Percentiles rank a stretch among this genome's conserved stretches.
Conservation (phyloP, 2,888 invertebrate species). For the Sepioteuthis lessoniana region DNA sequence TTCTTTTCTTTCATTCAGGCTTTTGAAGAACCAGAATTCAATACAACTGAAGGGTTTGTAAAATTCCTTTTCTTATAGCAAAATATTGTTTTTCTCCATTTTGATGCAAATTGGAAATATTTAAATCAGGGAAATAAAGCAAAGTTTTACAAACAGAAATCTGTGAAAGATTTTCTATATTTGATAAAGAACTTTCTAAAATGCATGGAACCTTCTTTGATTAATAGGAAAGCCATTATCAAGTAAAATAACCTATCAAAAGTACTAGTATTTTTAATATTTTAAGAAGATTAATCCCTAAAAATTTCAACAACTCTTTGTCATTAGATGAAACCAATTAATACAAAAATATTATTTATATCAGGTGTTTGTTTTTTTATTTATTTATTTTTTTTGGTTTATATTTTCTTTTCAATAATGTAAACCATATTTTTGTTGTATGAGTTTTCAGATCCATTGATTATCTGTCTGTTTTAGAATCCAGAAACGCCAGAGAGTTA, state of each 20-base stretch:
- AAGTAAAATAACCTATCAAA: too few species aligned
- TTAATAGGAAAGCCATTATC: too few species aligned
- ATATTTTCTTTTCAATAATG: not conserved
- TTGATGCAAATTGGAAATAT: not conserved
- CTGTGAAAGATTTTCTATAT: not conserved
- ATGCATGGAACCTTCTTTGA: too few species aligned
- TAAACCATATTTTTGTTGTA: not conserved
- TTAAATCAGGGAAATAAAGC: not conserved
- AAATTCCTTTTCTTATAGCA: not conserved
- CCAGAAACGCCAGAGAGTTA: slow-evolving; percentile 82
- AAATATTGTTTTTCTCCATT: not conserved
- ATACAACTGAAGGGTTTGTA: slow-evolving; percentile 78
- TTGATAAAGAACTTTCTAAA: too few species aligned
- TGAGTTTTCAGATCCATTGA: slow-evolving; percentile 41
- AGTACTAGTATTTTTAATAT: too few species aligned
- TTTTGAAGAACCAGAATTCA: slow-evolving; percentile 87
- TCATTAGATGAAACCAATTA: too few species aligned
- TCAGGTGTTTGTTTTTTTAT: too few species aligned
- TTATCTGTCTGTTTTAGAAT: slow-evolving; percentile 61
- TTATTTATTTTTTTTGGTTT: too few species aligned
- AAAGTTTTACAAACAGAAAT: not conserved
- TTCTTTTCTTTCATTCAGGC: slow-evolving; percentile 76
- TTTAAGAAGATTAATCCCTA: too few species aligned
- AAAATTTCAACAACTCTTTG: too few species aligned
- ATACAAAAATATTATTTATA: not conserved